Conservation (phyloP, 2,797 vertebrate genomes). For the Liparis tanakae region DNA sequence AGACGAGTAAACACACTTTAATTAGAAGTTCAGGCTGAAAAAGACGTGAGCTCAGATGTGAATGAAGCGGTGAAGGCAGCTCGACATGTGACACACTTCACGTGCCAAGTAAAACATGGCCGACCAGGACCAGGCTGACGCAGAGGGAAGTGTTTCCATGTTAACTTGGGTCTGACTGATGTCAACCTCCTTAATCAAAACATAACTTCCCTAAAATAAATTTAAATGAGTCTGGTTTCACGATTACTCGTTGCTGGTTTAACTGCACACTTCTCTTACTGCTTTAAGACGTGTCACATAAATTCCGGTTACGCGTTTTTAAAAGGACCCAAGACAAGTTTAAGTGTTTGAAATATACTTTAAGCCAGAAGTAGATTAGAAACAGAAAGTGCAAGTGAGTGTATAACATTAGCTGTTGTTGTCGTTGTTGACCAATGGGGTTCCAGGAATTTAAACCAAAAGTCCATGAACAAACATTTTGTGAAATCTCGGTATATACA, state of each 20-base stretch:
- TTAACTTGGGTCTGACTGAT: background rate
- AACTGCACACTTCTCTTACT: conserved; percentile 7
- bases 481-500: too few relatives aligned
- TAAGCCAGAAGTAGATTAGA: conserved; percentile 18
- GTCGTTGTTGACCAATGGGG: background rate
- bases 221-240: background rate
- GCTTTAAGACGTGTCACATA: conserved; percentile 10
- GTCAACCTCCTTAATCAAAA: background rate
- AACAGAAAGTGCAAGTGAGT: conserved; percentile 16
- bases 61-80: background rate
- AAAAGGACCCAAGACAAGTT: conserved; percentile 4
- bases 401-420: conserved; percentile 37
- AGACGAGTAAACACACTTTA: conserved; percentile 17
- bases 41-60: background rate
- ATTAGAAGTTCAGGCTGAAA: background rate
- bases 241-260: background rate
- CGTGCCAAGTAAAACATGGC: background rate
- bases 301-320: background rate
- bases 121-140: background rate
- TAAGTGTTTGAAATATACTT: background rate
- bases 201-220: background rate
- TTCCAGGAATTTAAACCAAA: too few relatives aligned
- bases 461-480: too few relatives aligned
- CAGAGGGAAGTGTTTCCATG: background rate
- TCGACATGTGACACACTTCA: background rate